These are phyloP conservation scores for Lepidothrix coronata DNA, from an alignment of 2,113 vertebrate species.

Conservation along the genomic window DNA sequence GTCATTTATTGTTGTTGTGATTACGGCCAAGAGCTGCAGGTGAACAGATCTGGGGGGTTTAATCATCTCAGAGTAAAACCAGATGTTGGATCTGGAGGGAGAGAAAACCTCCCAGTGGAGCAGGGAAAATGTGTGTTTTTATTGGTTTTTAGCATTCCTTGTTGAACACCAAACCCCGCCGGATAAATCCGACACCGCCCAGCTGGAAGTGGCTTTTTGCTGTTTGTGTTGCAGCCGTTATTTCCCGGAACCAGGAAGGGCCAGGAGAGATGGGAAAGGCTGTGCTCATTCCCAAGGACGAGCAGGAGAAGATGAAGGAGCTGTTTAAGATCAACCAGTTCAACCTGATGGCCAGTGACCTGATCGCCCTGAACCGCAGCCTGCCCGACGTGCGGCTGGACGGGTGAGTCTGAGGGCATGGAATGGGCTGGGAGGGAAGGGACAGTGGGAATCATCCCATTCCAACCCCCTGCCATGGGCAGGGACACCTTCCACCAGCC, in stretches of 20 bases:
- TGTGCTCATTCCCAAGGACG: slow-evolving; percentile 89
- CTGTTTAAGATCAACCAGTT: slow-evolving; percentile 99
- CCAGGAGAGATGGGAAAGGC: slow-evolving; percentile 98
- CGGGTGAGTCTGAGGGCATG: slow-evolving; percentile 79
- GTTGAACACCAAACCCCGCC: fast-evolving
- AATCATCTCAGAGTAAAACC: fast-evolving
- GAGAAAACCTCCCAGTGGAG: not conserved
- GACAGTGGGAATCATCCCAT: not conserved
- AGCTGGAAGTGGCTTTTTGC: fast-evolving
- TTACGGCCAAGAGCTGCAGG: not conserved
- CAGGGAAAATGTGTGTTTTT: fast-evolving
- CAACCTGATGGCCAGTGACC: slow-evolving; percentile 97
- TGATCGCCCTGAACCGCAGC: slow-evolving; percentile 95
- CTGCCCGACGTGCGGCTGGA: slow-evolving; percentile 94
- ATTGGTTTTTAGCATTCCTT: fast-evolving
- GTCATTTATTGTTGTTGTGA: fast-evolving
- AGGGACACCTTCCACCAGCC: fast-evolving
- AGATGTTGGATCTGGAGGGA: not conserved
- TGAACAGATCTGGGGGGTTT: fast-evolving
- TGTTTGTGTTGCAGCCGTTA: slow-evolving; percentile 82
- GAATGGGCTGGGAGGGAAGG: not conserved
- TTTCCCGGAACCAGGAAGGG: slow-evolving; percentile 90
- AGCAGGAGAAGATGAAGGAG: slow-evolving; percentile 98
- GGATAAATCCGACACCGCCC: fast-evolving
- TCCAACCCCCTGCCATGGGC: not conserved